Conservation (phyloP, 2,113 vertebrate genomes). For the Chiloscyllium plagiosum region DNA sequence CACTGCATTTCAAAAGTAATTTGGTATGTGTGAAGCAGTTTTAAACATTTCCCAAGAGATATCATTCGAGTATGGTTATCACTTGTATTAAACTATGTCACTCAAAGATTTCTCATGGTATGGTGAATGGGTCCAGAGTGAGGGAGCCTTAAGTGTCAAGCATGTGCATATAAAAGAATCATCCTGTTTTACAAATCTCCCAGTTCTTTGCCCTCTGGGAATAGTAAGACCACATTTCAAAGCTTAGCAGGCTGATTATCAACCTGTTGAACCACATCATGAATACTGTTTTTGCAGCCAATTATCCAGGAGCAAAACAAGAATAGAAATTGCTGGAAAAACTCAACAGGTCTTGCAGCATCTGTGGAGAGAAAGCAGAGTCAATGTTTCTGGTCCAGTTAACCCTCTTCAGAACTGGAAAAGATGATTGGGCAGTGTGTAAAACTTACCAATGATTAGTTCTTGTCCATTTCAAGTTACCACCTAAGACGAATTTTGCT, state of each 20-base stretch:
- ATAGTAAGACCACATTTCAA: not conserved
- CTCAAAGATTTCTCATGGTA: not conserved
- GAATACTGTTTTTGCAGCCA: not conserved
- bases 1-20: slow-evolving; percentile 23
- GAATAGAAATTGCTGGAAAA: no score
- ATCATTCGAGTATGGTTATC: not conserved
- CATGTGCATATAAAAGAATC: not conserved
- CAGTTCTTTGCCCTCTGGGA: not conserved
- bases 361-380: no score
- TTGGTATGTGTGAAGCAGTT: not conserved
- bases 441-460: not conserved
- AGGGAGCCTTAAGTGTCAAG: not conserved
- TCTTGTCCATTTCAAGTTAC: not conserved
- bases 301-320: not conserved
- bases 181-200: not conserved
- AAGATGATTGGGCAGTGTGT: not conserved
- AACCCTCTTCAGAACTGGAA: not conserved
- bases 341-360: no score
- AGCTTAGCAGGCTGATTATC: not conserved
- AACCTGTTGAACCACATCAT: not conserved
- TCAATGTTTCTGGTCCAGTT: no score
- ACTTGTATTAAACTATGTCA: not conserved
- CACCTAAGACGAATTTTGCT: not conserved
- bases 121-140: not conserved
- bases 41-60: not conserved